Conservation (phyloP, 2,888 invertebrate genomes). For the Sinohyriopsis cumingii region DNA sequence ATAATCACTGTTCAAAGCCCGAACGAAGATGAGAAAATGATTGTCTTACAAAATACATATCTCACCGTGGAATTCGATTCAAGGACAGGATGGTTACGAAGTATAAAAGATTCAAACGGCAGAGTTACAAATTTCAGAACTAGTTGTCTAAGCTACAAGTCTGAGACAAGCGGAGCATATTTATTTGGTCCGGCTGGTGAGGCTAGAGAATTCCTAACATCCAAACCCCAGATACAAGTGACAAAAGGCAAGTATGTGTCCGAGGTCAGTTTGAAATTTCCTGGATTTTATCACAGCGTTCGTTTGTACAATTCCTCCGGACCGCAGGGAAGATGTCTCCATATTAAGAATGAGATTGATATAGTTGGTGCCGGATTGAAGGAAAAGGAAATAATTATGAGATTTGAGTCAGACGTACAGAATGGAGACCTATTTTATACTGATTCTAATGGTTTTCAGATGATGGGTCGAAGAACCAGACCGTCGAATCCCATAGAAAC, state of each 20-base stretch:
- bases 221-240: slow-evolving; percentile 80
- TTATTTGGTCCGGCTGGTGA: slow-evolving; percentile 63
- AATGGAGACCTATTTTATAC: slow-evolving; percentile 59
- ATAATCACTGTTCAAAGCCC: background rate
- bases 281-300: slow-evolving; percentile 42
- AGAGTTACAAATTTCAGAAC: slow-evolving; percentile 20
- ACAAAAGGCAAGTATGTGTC: slow-evolving; percentile 88
- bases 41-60: slow-evolving; percentile 50
- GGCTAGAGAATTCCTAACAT: slow-evolving; percentile 37
- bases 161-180: slow-evolving; percentile 73
- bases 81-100: slow-evolving; percentile 75
- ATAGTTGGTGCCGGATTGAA: slow-evolving; percentile 36
- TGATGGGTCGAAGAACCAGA: slow-evolving; percentile 57
- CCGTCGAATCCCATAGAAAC: slow-evolving; percentile 54
- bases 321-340: slow-evolving; percentile 45
- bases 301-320: slow-evolving; percentile 48
- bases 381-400: slow-evolving; percentile 65
- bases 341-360: slow-evolving; percentile 51
- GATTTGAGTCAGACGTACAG: slow-evolving; percentile 55
- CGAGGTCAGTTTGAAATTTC: slow-evolving; percentile 83
- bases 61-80: slow-evolving; percentile 49
- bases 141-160: slow-evolving; percentile 78
- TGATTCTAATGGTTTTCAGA: slow-evolving; percentile 68
- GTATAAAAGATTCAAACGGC: slow-evolving; percentile 80
- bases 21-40: slow-evolving; percentile 6